phyloP scores from a whole-genome alignment of 2,888 invertebrate genomes.

The Flexamia atlantica region DNA sequence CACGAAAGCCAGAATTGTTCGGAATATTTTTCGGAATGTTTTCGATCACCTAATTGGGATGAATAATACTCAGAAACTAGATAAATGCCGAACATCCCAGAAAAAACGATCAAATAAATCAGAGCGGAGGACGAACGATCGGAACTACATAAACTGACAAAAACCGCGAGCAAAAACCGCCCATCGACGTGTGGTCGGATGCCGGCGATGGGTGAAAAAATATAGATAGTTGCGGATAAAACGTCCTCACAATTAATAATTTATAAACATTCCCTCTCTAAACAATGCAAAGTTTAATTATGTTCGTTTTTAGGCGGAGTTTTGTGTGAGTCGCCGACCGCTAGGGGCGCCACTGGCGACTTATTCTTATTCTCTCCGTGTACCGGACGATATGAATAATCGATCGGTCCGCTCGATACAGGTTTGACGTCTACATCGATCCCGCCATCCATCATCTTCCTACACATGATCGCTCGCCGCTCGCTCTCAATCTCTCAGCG shows the following conservation, averaged over 20 bases:
- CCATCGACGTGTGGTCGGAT: slow-evolving; percentile 36
- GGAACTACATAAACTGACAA: slow-evolving; percentile 8
- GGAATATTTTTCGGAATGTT: too few relatives aligned
- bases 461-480: slow-evolving; percentile 48
- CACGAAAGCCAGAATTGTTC: too few relatives aligned
- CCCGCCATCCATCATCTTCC: slow-evolving; percentile 53
- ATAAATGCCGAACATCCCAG: background rate
- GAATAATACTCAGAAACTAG: background rate
- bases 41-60: too few relatives aligned
- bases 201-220: background rate
- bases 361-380: slow-evolving; percentile 58
- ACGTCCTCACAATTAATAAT: slow-evolving; percentile 40
- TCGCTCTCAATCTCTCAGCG: slow-evolving; percentile 48
- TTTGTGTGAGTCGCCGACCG: slow-evolving; percentile 7
- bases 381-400: slow-evolving; percentile 60
- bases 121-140: slow-evolving; percentile 23
- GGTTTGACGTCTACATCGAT: slow-evolving; percentile 61
- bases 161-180: background rate
- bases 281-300: slow-evolving; percentile 48
- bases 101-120: slow-evolving; percentile 6
- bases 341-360: slow-evolving; percentile 10
- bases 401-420: slow-evolving; percentile 57
- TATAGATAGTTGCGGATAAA: slow-evolving; percentile 28
- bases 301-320: slow-evolving; percentile 27
- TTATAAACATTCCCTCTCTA: slow-evolving; percentile 26